Base-by-base conservation (phyloP, 2,797 vertebrate genomes). In the Tangara arthus region DNA sequence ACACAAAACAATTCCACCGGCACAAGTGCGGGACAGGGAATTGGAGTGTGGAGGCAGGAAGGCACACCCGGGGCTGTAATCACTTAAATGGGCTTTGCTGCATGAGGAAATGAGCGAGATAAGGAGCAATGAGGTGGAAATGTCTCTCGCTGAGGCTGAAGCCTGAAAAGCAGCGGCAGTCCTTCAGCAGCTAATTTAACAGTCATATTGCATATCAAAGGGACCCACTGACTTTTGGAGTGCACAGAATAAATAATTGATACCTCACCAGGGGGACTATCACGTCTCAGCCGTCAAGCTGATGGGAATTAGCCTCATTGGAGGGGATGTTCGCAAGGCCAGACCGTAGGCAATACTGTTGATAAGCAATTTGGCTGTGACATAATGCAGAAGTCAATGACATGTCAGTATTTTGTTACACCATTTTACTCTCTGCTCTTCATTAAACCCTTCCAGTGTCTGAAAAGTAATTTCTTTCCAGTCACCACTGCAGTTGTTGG, bases 271-370 rank as follows among this genome's bases (percentile, higher is more conserved):
- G 87, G 91, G 68, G 47, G 69, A 87, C 90, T 81, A 69, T 49
- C 52, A 21, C 7, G 52, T 81, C 90, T 91, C 69, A 57, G 72
- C 72, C 8, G 2, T 85, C 82, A 72, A 80, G 21, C 35, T 93
- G 93, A 87, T 57, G 83, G 66, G 90, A 94, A 94, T 96, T 94
- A 92, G 50, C n/a, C 41, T 95, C 65, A 83, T 76, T 82, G 91
- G 63, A 94, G 49, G 70, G 18, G 82, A 75, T 59, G 52, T 86
- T 73, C 89, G 78, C 47, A 69, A 83, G 42, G 79, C 65, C 69
- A 71, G 55, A 59, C 39, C 61, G 47, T 3, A 69, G 24, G 34
- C 46, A 50, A 8, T 41, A n/a, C 47, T n/a, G 80, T 53, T 81
- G 42, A 69, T 65, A 61, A 83, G 61, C 78, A 76, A 90, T 88